phyloP scores from a whole-genome alignment of 2,797 vertebrate genomes.

The Alouatta caraya region DNA sequence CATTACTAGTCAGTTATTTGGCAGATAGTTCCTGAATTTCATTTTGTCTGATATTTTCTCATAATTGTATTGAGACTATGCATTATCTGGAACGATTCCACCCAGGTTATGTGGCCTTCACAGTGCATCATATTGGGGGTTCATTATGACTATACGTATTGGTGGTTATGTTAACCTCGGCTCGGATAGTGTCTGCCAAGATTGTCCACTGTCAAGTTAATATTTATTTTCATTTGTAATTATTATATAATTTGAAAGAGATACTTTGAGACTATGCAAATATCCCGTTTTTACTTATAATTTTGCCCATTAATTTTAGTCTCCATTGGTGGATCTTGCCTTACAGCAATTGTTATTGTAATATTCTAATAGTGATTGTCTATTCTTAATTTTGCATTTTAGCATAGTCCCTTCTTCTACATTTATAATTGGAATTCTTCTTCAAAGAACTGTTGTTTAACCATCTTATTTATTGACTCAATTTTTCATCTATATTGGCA shows the following conservation, averaged over 20 bases:
- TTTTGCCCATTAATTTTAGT: neutral
- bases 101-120: neutral
- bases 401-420: neutral
- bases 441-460: neutral
- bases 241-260: neutral
- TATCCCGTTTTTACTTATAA: neutral
- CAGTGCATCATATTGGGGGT: too few relatives aligned
- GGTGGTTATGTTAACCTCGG: neutral
- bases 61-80: neutral
- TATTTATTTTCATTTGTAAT: neutral
- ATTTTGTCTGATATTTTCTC: neutral
- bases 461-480: neutral
- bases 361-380: neutral
- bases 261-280: neutral
- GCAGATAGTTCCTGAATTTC: neutral
- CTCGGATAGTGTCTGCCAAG: neutral
- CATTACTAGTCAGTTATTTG: neutral
- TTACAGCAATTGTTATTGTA: neutral
- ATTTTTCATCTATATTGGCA: neutral
- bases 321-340: neutral
- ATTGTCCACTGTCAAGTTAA: neutral
- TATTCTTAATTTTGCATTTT: constrained; percentile 4
- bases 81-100: neutral
- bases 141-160: neutral
- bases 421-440: neutral